These are phyloP conservation scores for Heterotilapia buettikoferi DNA, from an alignment of 2,113 vertebrate genomes.

Conservation along the genomic window DNA sequence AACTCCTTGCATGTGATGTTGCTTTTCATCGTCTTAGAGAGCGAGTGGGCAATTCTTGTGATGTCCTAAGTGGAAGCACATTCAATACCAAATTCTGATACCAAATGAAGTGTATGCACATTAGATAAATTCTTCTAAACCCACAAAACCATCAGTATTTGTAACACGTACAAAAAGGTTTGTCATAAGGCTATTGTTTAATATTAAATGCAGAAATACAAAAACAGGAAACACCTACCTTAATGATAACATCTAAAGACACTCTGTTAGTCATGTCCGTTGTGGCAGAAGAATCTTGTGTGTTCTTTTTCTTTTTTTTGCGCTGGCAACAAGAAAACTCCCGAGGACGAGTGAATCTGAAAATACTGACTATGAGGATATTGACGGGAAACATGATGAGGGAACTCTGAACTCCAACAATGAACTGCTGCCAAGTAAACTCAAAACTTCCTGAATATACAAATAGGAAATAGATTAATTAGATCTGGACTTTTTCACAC, in stretches of 20 bases:
- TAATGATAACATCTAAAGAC: constrained; percentile 76
- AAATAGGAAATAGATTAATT: accelerated
- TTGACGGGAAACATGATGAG: constrained; percentile 93
- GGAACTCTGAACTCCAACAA: constrained; percentile 88
- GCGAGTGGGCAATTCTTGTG: constrained; percentile 70
- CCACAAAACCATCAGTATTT: not conserved
- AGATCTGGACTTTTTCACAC: not conserved
- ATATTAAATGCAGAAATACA: not conserved
- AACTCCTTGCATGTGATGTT: constrained; percentile 46
- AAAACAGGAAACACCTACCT: constrained; percentile 55
- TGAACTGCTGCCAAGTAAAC: constrained; percentile 92
- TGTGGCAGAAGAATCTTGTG: not conserved
- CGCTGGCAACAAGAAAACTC: constrained; percentile 32
- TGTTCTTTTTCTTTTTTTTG: constrained; percentile 20
- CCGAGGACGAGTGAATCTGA: constrained; percentile 72
- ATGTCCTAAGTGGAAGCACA: constrained; percentile 71
- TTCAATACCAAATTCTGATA: not conserved
- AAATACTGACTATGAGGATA: constrained; percentile 88
- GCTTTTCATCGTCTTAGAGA: constrained; percentile 75
- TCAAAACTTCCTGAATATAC: constrained; percentile 77
- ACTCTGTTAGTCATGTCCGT: constrained; percentile 34
- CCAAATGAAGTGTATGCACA: too few relatives aligned
- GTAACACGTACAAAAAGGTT: not conserved
- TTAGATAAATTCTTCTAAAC: not conserved
- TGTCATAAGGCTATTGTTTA: not conserved